Percentiles rank a stretch among this genome's conserved stretches.
These are phyloP conservation scores for Macrostomum cliftonense DNA, from an alignment of 2,888 invertebrate genomes.

Conservation along the genomic window DNA sequence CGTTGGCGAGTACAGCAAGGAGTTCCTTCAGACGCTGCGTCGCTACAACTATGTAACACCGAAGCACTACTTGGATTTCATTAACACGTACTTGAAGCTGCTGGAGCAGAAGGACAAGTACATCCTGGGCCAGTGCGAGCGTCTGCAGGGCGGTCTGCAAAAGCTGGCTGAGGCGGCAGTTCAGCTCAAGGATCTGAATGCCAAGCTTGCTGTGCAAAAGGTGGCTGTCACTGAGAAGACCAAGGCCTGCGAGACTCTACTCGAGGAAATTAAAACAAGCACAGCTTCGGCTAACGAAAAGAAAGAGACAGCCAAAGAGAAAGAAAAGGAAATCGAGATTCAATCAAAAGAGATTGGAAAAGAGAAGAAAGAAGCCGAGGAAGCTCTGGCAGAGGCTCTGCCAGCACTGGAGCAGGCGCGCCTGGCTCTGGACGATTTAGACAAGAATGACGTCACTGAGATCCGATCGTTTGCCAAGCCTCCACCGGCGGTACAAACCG, in stretches of 20 bases:
- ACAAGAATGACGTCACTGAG: conserved; percentile 75
- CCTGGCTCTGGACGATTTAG: conserved; percentile 57
- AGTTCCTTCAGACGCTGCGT: conserved; percentile 54
- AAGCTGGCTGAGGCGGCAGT: conserved; percentile 70
- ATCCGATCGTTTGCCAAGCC: conserved; percentile 76
- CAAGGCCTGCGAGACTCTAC: conserved; percentile 55
- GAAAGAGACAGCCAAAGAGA: conserved; percentile 57
- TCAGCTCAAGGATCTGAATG: conserved; percentile 58
- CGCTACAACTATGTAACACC: conserved; percentile 72
- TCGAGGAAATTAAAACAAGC: conserved; percentile 52
- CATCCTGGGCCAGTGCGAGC: conserved; percentile 46
- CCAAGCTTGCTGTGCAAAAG: conserved; percentile 60
- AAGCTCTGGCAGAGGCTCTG: conserved; percentile 56
- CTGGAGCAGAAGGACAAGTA: conserved; percentile 50
- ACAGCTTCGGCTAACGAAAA: conserved; percentile 50
- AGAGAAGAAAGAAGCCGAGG: conserved; percentile 66
- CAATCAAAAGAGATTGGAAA: conserved; percentile 57
- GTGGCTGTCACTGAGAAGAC: conserved; percentile 63
- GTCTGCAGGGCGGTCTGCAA: conserved; percentile 51
- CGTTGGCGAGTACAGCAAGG: conserved; percentile 51
- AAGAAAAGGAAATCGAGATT: conserved; percentile 60
- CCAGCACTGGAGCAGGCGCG: conserved; percentile 65
- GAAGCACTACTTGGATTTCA: conserved; percentile 71
- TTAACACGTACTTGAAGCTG: conserved; percentile 56
- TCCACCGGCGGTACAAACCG: conserved; percentile 65